Conservation (phyloP, 2,888 invertebrate species). For the Microplitis manilae region DNA sequence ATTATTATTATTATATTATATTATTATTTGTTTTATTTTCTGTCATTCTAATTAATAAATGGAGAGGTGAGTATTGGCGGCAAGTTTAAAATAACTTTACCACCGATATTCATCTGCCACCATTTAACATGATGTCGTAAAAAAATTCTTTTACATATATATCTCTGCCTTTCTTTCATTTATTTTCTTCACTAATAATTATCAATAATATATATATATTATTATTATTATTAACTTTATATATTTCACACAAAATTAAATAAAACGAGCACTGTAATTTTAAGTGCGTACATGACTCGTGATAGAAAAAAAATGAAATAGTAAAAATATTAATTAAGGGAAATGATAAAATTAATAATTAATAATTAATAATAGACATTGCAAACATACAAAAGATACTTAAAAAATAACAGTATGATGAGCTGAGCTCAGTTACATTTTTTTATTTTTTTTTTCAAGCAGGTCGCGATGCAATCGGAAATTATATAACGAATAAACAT, state of each 20-base stretch:
- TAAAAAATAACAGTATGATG: slow-evolving; percentile 4
- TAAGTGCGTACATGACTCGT: slow-evolving; percentile 1
- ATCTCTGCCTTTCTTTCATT: slow-evolving; percentile 19
- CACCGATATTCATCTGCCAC: slow-evolving; percentile 35
- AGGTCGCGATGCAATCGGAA: slow-evolving; percentile 38
- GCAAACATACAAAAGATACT: slow-evolving; percentile 1
- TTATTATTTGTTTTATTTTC: slow-evolving; percentile 4
- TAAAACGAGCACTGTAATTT: slow-evolving; percentile 5
- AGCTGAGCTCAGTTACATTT: slow-evolving; percentile 13
- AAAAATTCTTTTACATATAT: slow-evolving; percentile 41
- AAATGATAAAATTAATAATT: slow-evolving; percentile 12
- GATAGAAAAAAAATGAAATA: slow-evolving; percentile 20
- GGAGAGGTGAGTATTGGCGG: slow-evolving; percentile 30
- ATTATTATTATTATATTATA: neutral
- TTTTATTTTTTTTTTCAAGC: slow-evolving; percentile 28
- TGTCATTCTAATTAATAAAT: slow-evolving; percentile 11
- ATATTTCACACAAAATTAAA: slow-evolving; percentile 11
- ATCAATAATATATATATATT: slow-evolving; percentile 12
- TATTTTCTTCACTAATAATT: slow-evolving; percentile 1
- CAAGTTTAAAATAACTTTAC: slow-evolving; percentile 18
- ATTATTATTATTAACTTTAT: slow-evolving; percentile 13
- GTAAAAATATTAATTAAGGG: slow-evolving; percentile 5
- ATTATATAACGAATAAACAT: slow-evolving; percentile 28
- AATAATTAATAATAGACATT: neutral
- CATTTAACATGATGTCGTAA: slow-evolving; percentile 38